phyloP scores from a whole-genome alignment of 1,140 invertebrate species.

The Glossosoma conforme region DNA sequence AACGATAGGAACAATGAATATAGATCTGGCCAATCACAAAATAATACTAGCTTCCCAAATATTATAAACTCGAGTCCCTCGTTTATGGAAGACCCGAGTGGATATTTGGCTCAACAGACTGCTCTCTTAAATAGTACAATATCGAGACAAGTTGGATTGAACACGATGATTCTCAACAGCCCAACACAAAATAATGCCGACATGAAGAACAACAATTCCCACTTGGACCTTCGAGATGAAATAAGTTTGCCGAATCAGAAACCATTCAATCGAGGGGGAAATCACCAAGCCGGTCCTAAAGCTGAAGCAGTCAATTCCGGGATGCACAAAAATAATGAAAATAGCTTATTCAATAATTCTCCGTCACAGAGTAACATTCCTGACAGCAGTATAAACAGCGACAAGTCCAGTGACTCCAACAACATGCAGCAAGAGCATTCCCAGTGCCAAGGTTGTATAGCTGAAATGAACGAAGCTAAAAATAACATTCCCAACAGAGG shows the following conservation, averaged over 20 bases:
- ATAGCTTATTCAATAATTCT: slow-evolving; percentile 15
- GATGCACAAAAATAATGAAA: slow-evolving; percentile 18
- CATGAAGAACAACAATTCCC: slow-evolving; percentile 17
- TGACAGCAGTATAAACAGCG: slow-evolving; percentile 52
- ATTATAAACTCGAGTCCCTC: slow-evolving; percentile 36
- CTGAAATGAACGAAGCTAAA: slow-evolving; percentile 31
- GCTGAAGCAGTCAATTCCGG: slow-evolving; percentile 11
- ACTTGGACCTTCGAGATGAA: slow-evolving; percentile 10
- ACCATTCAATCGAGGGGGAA: slow-evolving; percentile 9
- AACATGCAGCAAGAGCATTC: slow-evolving; percentile 43
- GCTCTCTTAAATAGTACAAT: slow-evolving; percentile 79
- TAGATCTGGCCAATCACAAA: slow-evolving; percentile 15
- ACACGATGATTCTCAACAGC: slow-evolving; percentile 40
- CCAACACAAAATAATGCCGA: slow-evolving; percentile 29
- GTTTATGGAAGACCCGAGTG: slow-evolving; percentile 85
- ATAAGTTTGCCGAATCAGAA: slow-evolving; percentile 19
- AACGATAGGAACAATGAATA: slow-evolving; percentile 19
- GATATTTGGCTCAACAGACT: slow-evolving; percentile 82
- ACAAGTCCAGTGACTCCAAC: slow-evolving; percentile 40
- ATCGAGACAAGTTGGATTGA: slow-evolving; percentile 63
- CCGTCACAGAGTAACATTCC: slow-evolving; percentile 47
- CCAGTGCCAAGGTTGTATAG: slow-evolving; percentile 42
- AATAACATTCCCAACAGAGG: slow-evolving; percentile 10
- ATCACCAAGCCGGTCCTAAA: slow-evolving; percentile 1
- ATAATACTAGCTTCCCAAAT: slow-evolving; percentile 9